A percentile compares a stretch with the other conserved stretches of the same genome.
Evolutionary conservation across 2,113 vertebrate species (phyloP).

Genomic region (Clupea harengus): DNA sequence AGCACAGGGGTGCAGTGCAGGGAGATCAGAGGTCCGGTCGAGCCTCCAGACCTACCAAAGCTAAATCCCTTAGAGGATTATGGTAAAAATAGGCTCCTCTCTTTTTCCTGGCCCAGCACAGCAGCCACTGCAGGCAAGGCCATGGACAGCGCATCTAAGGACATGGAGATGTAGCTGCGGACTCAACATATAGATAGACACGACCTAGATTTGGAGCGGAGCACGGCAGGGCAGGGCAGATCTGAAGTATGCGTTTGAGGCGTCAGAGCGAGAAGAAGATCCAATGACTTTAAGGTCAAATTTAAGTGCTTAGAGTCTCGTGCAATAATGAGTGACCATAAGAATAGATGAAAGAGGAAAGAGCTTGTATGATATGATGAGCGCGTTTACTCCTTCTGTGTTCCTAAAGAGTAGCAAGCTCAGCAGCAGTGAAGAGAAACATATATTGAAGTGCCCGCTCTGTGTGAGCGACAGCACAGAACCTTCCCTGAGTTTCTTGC

Average conservation of each 20-base stretch:
- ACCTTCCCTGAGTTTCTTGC: not conserved
- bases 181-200: not conserved
- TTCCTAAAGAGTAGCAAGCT: not conserved
- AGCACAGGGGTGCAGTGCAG: not conserved
- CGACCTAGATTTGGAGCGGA: too few relatives aligned
- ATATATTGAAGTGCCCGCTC: not conserved
- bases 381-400: not conserved
- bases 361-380: not conserved
- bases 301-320: not conserved
- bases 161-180: not conserved
- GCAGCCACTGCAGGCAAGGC: not conserved
- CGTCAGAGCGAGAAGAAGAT: not conserved
- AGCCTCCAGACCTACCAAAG: slow-evolving; percentile 25
- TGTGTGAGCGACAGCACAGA: not conserved
- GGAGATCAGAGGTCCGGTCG: not conserved
- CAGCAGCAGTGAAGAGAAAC: not conserved
- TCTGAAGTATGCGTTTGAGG: too few relatives aligned
- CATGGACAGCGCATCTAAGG: not conserved
- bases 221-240: too few relatives aligned
- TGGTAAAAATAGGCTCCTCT: slow-evolving; percentile 30
- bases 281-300: not conserved
- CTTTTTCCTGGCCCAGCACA: not conserved
- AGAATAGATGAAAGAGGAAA: not conserved
- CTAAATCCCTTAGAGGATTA: slow-evolving; percentile 43
- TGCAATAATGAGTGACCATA: not conserved